A percentile compares a stretch with the other conserved stretches of the same genome.
These are phyloP conservation scores for Pseudorhombus dupliciocellatus DNA, from an alignment of 2,113 vertebrate species.

Conservation along the genomic window DNA sequence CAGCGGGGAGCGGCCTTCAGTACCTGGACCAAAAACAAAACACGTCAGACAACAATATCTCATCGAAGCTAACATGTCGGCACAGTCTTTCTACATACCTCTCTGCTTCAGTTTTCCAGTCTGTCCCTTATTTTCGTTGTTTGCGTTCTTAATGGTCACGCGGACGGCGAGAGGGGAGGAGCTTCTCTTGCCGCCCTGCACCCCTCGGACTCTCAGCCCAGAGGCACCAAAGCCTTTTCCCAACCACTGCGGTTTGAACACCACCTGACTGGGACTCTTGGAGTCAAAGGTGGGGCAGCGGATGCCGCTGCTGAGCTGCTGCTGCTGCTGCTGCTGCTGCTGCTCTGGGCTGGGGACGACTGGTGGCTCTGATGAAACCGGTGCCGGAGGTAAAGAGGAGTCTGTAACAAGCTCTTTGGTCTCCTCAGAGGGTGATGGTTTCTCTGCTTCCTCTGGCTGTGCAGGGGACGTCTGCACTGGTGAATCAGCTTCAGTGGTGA, in stretches of 20 bases:
- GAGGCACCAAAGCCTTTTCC: slow-evolving; percentile 78
- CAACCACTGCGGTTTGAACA: slow-evolving; percentile 85
- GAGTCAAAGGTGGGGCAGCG: slow-evolving; percentile 73
- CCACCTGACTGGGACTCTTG: slow-evolving; percentile 80
- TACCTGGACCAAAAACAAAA: slow-evolving; percentile 45
- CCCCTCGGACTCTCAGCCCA: slow-evolving; percentile 68
- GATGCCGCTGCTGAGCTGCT: slow-evolving; percentile 37
- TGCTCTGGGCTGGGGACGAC: not conserved
- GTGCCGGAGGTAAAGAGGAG: not conserved
- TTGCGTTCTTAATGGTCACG: slow-evolving; percentile 55
- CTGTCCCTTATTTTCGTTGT: slow-evolving; percentile 74
- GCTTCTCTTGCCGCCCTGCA: slow-evolving; percentile 55
- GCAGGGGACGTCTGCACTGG: not conserved
- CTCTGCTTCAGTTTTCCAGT: slow-evolving; percentile 74
- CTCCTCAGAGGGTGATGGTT: slow-evolving; percentile 9
- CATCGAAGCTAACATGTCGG: not conserved
- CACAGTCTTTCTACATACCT: slow-evolving; percentile 59
- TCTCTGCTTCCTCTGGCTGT: slow-evolving; percentile 1
- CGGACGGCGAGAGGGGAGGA: slow-evolving; percentile 72
- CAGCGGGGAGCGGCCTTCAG: slow-evolving; percentile 86
- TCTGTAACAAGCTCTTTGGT: not conserved
- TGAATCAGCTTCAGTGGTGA: not conserved
- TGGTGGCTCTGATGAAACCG: slow-evolving; percentile 8
- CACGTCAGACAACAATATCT: not conserved
- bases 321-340: slow-evolving; percentile 13